These are phyloP conservation scores for Neomonachus schauinslandi DNA, from an alignment of 2,113 vertebrate genomes.

Conservation along the genomic window DNA sequence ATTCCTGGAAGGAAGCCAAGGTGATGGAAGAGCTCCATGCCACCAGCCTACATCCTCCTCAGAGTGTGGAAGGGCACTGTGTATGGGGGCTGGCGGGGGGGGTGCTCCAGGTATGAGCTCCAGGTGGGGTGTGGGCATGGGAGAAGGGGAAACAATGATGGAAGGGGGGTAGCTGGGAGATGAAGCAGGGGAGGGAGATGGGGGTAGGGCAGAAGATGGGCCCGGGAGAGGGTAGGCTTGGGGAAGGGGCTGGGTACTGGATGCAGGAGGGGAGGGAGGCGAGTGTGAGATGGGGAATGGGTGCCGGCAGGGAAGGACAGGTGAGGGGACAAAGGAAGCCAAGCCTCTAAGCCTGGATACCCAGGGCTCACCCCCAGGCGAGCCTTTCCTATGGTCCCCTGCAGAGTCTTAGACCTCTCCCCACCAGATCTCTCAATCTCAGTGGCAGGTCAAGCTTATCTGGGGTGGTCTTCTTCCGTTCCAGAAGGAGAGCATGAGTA, in stretches of 20 bases:
- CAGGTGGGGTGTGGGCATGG: neutral
- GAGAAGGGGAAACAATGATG: neutral
- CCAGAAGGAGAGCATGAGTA: too few species aligned
- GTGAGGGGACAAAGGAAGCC: neutral
- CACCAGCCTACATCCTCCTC: neutral
- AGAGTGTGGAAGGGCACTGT: too few species aligned
- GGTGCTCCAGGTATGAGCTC: neutral
- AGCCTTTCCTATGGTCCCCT: neutral
- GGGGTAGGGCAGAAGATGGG: too few species aligned
- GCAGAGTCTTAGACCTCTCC: neutral
- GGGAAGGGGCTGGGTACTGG: neutral
- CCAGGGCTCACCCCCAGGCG: neutral
- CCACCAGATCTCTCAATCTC: neutral
- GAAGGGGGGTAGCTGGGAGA: neutral
- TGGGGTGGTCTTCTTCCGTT: neutral
- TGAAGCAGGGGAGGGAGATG: neutral
- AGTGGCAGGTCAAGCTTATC: accelerated
- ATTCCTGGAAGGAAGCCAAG: neutral
- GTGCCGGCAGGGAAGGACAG: neutral
- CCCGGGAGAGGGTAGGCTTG: neutral
- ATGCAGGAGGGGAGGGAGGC: too few species aligned
- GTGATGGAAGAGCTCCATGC: too few species aligned
- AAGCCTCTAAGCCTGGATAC: neutral
- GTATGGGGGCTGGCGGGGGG: neutral
- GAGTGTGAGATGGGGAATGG: too few species aligned